Evolutionary conservation across 2,888 invertebrate species (phyloP).

Genomic region (Mythimna vitellina): DNA sequence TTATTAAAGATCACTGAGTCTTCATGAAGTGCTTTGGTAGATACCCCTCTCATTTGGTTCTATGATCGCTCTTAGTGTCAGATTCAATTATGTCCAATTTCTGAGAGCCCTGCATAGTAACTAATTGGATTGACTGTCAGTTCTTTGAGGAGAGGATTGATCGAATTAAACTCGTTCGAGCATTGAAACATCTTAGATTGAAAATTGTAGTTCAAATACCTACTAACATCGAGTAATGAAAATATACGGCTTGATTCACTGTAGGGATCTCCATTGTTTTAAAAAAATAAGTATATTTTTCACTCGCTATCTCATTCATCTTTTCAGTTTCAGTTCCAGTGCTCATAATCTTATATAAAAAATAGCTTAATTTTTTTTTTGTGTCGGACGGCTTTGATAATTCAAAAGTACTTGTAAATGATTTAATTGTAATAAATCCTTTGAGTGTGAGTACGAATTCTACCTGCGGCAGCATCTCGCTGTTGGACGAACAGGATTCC

Average conservation of each 20-base stretch:
- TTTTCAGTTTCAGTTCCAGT: too few species aligned
- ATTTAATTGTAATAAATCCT: too few species aligned
- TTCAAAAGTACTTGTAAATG: too few species aligned
- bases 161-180: conserved; percentile 40
- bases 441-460: too few species aligned
- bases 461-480: too few species aligned
- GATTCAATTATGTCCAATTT: conserved; percentile 32
- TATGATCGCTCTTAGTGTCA: conserved; percentile 10
- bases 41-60: not conserved
- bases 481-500: too few species aligned
- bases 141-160: conserved; percentile 20
- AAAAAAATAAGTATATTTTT: not conserved
- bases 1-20: not conserved
- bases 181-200: conserved; percentile 6
- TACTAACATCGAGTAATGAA: not conserved
- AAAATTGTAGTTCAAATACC: not conserved
- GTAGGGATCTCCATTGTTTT: not conserved
- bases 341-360: too few species aligned
- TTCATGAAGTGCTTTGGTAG: not conserved
- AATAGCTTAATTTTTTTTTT: too few species aligned
- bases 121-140: conserved; percentile 39
- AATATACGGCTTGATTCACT: not conserved
- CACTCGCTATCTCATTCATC: too few species aligned
- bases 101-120: conserved; percentile 5
- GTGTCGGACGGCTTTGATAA: too few species aligned